Conservation (phyloP, 2,113 vertebrate species). For the mouse (Mus musculus) region GRCm39 chr6:108655001-108655500, state of each 20-base stretch:
- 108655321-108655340: neutral
- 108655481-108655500: neutral
- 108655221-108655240: neutral
- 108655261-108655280: neutral
- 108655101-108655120: neutral
- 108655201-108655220: neutral
- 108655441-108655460: neutral
- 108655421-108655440: neutral
- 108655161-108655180: neutral
- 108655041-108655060: neutral
- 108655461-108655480: neutral
- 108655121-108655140: accelerated
- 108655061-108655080: neutral
- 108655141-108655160: neutral
- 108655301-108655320: neutral
- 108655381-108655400: neutral
- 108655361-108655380: neutral
- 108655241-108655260: neutral
- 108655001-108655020: conserved; percentile 1
- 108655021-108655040: neutral
- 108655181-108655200: neutral
- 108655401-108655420: neutral
- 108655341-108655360: conserved; percentile 18
- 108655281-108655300: neutral
- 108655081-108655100: neutral